phyloP scores from a whole-genome alignment of 2,888 invertebrate species.

The Lordiphosa fenestrarum region DNA sequence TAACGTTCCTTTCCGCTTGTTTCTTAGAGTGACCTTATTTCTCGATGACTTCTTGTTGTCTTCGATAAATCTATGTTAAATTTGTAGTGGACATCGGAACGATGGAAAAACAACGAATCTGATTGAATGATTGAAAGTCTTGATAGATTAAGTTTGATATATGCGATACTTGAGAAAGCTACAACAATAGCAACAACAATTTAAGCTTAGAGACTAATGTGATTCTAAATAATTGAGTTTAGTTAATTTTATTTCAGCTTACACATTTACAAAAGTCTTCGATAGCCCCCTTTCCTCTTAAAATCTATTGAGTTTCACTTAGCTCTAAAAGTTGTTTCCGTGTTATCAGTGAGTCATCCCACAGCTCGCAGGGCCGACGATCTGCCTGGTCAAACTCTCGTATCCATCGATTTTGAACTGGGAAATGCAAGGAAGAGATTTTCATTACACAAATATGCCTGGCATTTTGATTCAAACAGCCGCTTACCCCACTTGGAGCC shows the following conservation, averaged over 20 bases:
- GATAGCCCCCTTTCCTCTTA: not conserved
- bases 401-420: slow-evolving; percentile 93
- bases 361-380: slow-evolving; percentile 81
- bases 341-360: slow-evolving; percentile 43
- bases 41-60: too few relatives aligned
- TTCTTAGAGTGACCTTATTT: too few relatives aligned
- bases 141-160: too few relatives aligned
- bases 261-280: not conserved
- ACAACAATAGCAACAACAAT: too few relatives aligned
- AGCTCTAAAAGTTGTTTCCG: slow-evolving; percentile 4
- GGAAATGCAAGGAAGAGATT: not conserved
- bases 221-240: too few relatives aligned
- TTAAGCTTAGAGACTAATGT: too few relatives aligned
- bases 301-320: not conserved
- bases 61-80: too few relatives aligned
- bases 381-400: slow-evolving; percentile 93
- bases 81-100: too few relatives aligned
- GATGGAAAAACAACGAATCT: too few relatives aligned
- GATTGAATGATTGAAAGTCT: too few relatives aligned
- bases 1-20: too few relatives aligned
- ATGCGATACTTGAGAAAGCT: too few relatives aligned
- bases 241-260: not conserved
- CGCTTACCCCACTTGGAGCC: slow-evolving; percentile 96
- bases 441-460: not conserved
- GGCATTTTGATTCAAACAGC: not conserved